Conservation (phyloP, 2,113 vertebrate genomes). For the Callipepla squamata region DNA sequence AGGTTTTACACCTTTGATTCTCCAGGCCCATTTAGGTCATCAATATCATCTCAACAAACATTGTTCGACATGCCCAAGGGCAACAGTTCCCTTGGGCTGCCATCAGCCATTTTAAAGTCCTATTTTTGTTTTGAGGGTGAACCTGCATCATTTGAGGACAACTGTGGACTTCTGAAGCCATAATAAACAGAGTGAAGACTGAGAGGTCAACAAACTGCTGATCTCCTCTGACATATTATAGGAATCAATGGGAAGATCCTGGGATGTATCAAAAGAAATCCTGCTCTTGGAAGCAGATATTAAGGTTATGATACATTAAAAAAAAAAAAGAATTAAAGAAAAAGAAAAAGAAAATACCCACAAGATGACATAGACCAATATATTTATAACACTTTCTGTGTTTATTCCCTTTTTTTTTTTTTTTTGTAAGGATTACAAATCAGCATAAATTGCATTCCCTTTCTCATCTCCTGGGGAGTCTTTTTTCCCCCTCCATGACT, state of each 20-base stretch:
- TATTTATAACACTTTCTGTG: neutral
- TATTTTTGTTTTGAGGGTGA: neutral
- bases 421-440: neutral
- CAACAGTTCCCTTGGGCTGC: neutral
- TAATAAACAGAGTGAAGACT: neutral
- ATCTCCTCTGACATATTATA: neutral
- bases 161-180: neutral
- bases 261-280: constrained; percentile 31
- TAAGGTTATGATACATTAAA: neutral
- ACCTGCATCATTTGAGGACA: neutral
- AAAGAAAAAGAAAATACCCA: neutral
- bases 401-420: neutral
- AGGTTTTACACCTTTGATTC: neutral
- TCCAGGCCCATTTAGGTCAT: neutral
- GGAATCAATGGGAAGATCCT: constrained; percentile 26
- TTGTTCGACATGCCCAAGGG: neutral
- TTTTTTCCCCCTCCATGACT: neutral
- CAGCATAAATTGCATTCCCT: neutral
- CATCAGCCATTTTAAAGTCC: neutral
- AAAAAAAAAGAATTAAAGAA: neutral
- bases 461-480: neutral
- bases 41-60: neutral
- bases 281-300: neutral
- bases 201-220: constrained; percentile 26
- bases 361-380: neutral